Evolutionary conservation across 2,797 vertebrate genomes (phyloP).

Genomic region (Lepus townsendii): DNA sequence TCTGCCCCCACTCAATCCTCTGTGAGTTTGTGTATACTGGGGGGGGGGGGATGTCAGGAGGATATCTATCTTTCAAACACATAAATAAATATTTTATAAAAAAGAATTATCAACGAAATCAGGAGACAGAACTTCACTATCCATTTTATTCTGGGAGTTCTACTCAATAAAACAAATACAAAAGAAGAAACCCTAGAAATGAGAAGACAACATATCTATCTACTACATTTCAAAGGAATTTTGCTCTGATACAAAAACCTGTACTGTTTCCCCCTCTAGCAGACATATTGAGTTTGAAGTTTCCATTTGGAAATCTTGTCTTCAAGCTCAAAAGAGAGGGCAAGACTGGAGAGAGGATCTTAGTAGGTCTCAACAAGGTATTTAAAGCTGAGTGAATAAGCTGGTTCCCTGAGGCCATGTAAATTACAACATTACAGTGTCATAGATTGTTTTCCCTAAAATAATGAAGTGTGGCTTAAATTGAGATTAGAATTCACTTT

Average conservation of each 20-base stretch:
- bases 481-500: conserved; percentile 10
- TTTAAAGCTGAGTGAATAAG: background rate
- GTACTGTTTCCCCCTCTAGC: background rate
- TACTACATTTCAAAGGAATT: background rate
- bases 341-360: background rate
- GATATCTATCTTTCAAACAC: too few species aligned
- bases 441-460: conserved; percentile 12
- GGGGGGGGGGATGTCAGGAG: too few species aligned
- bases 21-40: too few species aligned
- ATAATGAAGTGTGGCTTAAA: conserved; percentile 13
- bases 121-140: background rate
- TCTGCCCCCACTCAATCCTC: too few species aligned
- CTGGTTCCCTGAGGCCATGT: background rate
- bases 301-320: background rate
- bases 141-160: conserved; percentile 3
- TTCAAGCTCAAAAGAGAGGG: background rate
- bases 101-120: background rate
- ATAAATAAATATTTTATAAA: too few species aligned
- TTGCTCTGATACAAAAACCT: background rate
- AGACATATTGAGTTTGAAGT: background rate
- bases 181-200: background rate
- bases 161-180: background rate
- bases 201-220: background rate
- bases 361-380: background rate
- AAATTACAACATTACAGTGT: background rate